Conservation (phyloP, 2,797 vertebrate genomes). For the Sebastes cheni region DNA sequence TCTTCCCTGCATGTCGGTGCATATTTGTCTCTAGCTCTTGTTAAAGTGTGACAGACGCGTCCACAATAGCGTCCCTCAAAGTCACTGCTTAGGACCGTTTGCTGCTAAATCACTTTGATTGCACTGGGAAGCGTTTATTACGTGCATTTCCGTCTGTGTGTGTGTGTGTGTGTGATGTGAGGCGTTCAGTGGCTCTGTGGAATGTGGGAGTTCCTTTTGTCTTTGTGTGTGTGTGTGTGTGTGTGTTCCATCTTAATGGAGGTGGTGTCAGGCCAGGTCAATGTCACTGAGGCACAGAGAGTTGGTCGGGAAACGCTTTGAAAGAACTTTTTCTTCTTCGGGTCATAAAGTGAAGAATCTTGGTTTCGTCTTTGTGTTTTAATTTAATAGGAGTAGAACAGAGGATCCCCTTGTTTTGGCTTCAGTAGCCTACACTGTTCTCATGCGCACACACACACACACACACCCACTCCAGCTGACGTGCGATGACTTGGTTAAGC, state of each 20-base stretch:
- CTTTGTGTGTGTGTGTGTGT: slow-evolving; percentile 19
- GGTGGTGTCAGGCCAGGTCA: slow-evolving; percentile 58
- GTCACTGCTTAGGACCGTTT: slow-evolving; percentile 13
- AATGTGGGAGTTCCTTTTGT: slow-evolving; percentile 61
- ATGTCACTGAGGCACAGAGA: slow-evolving; percentile 34
- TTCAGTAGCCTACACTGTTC: background rate
- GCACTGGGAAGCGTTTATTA: slow-evolving; percentile 14
- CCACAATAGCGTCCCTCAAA: slow-evolving; percentile 19
- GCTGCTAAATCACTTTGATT: slow-evolving; percentile 54
- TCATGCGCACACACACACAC: background rate
- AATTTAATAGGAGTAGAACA: slow-evolving; percentile 44
- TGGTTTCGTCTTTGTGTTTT: slow-evolving; percentile 45
- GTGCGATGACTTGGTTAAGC: slow-evolving; percentile 13
- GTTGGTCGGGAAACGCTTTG: slow-evolving; percentile 30
- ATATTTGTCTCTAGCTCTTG: slow-evolving; percentile 3
- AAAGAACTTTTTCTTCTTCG: slow-evolving; percentile 54
- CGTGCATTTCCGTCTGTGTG: background rate
- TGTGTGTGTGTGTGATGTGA: background rate
- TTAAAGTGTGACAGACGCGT: slow-evolving; percentile 29
- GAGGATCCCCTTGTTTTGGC: slow-evolving; percentile 33
- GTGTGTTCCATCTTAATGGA: slow-evolving; percentile 30
- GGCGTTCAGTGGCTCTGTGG: slow-evolving; percentile 17
- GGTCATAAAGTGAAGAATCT: slow-evolving; percentile 61
- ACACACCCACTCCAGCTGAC: background rate
- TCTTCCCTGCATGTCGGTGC: background rate